These are phyloP conservation scores for Elysia crispata DNA, from an alignment of 2,888 invertebrate species.

Conservation along the genomic window DNA sequence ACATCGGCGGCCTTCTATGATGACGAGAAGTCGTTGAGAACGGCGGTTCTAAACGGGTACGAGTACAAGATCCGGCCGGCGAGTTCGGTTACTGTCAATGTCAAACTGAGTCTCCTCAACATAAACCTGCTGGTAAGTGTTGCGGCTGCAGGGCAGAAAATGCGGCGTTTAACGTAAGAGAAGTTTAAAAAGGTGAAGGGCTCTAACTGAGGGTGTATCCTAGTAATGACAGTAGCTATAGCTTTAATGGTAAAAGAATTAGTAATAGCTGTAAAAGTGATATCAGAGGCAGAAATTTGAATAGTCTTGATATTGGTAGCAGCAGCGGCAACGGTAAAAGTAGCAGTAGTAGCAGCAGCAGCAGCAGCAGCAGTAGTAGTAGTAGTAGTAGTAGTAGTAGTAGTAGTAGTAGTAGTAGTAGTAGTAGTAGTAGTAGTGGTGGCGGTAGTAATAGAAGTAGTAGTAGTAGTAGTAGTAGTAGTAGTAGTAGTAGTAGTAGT, in stretches of 20 bases:
- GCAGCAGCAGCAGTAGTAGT: background rate
- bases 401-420: conserved; percentile 20
- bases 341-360: no score
- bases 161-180: no score
- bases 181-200: no score
- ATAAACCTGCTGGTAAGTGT: conserved; percentile 37
- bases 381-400: conserved; percentile 14
- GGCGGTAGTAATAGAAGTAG: background rate
- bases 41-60: conserved; percentile 12
- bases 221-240: background rate
- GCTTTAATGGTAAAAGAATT: background rate
- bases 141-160: no score
- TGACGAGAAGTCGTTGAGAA: conserved; percentile 13
- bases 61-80: conserved; percentile 28
- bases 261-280: no score
- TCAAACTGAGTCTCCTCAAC: conserved; percentile 35
- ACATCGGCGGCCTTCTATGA: conserved; percentile 26
- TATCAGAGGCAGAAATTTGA: no score
- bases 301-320: background rate
- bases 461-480: conserved; percentile 7
- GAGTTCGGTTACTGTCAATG: conserved; percentile 9
- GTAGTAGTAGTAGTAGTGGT: background rate
- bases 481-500: conserved; percentile 18
- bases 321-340: background rate
- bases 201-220: no score